These are phyloP conservation scores for Chironomus striatipennis DNA, from an alignment of 1,140 invertebrate genomes.

Conservation along the genomic window DNA sequence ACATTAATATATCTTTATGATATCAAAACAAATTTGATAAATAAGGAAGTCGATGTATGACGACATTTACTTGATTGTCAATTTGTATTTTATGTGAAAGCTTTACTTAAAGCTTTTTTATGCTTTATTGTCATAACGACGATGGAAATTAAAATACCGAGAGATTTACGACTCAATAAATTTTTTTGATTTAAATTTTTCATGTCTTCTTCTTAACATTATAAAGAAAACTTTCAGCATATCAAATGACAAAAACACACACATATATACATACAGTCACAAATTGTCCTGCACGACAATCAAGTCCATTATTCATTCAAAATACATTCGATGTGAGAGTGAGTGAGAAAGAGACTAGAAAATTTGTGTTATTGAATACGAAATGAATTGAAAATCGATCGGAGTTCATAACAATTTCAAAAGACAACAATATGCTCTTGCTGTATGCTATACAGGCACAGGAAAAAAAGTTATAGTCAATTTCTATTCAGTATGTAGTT, in stretches of 20 bases:
- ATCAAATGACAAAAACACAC: too few species aligned
- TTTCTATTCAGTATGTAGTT: too few species aligned
- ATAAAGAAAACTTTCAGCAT: background rate
- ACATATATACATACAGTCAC: too few species aligned
- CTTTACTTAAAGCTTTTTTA: too few species aligned
- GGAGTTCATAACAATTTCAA: slow-evolving; percentile 2
- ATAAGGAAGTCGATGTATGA: background rate
- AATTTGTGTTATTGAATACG: slow-evolving; percentile 1
- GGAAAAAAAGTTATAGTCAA: too few species aligned
- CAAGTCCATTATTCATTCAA: too few species aligned
- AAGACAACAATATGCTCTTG: background rate
- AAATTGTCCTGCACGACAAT: too few species aligned
- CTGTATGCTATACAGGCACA: background rate
- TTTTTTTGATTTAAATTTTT: background rate
- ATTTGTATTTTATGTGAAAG: too few species aligned
- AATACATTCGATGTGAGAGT: background rate
- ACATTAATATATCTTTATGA: slow-evolving; percentile 15
- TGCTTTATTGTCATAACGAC: background rate
- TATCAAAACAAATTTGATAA: slow-evolving; percentile 6
- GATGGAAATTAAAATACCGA: background rate
- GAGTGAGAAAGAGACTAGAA: background rate
- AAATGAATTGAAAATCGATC: slow-evolving; percentile 9
- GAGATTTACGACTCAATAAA: background rate
- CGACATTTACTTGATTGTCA: too few species aligned
- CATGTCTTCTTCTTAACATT: background rate